Conservation (phyloP, 2,797 vertebrate species). For the Myotis pilosus region DNA sequence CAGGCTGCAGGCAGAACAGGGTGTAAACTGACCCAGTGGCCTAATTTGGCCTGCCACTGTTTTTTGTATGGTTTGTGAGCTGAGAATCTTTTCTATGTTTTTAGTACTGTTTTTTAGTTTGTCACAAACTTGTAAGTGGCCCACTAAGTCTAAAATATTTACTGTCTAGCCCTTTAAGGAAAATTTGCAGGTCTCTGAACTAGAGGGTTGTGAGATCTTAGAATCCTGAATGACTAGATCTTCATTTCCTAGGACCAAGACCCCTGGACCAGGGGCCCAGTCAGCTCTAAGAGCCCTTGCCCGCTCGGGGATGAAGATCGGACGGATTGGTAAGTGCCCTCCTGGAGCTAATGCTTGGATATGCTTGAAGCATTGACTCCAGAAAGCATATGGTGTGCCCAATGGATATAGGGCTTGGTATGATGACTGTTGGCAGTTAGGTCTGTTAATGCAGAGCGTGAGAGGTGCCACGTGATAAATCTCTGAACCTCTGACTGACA, state of each 20-base stretch:
- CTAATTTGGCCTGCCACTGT: not conserved
- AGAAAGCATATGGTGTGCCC: not conserved
- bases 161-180: not conserved
- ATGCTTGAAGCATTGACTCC: not conserved
- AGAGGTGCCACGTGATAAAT: not conserved
- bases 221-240: not conserved
- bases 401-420: not conserved
- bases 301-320: conserved; percentile 98
- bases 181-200: not conserved
- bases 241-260: conserved; percentile 91
- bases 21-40: not conserved
- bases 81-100: too few relatives aligned
- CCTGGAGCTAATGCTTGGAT: not conserved
- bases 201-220: not conserved
- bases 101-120: not conserved
- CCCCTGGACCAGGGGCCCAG: conserved; percentile 97
- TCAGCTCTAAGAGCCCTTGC: conserved; percentile 97
- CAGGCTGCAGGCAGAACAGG: not conserved
- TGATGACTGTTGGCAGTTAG: not conserved
- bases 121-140: not conserved
- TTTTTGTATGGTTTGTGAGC: not conserved
- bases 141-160: not conserved
- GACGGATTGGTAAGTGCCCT: conserved; percentile 91
- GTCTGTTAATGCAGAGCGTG: not conserved
- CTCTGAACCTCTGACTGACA: not conserved